phyloP scores from a whole-genome alignment of 2,888 invertebrate species.

The Hypena proboscidalis region DNA sequence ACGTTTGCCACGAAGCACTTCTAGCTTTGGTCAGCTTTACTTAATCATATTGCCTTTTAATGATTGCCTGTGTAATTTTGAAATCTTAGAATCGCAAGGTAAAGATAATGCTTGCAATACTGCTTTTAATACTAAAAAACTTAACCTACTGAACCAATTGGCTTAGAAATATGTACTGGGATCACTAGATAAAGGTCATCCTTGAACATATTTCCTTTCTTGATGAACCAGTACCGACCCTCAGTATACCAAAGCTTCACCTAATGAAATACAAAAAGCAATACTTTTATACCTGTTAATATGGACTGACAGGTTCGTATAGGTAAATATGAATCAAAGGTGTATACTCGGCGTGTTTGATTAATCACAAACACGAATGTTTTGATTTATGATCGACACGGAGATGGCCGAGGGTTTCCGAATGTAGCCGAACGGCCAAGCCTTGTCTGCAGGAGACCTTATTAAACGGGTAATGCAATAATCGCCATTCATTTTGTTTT shows the following conservation, averaged over 20 bases:
- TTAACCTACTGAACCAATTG: no score
- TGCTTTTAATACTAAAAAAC: no score
- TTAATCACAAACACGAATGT: slow-evolving; percentile 76
- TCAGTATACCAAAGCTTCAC: slow-evolving; percentile 20
- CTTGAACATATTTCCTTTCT: no score
- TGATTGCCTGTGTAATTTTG: no score
- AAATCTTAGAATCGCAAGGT: no score
- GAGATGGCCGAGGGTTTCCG: slow-evolving; percentile 16
- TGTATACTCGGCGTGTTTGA: slow-evolving; percentile 61
- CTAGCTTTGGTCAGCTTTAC: no score
- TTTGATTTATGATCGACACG: slow-evolving; percentile 75
- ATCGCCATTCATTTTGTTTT: slow-evolving; percentile 20
- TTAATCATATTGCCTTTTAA: no score
- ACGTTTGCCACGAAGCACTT: no score
- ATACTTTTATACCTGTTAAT: slow-evolving; percentile 43
- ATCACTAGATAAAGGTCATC: no score
- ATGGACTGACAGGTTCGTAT: slow-evolving; percentile 40
- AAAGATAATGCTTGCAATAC: no score
- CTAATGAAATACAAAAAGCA: slow-evolving; percentile 41
- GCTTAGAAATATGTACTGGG: no score
- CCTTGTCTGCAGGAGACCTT: slow-evolving; percentile 25
- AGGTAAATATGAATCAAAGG: slow-evolving; percentile 51
- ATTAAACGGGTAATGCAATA: slow-evolving; percentile 33
- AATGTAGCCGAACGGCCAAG: slow-evolving; percentile 12
- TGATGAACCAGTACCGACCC: no score